Evolutionary conservation across 2,797 vertebrate genomes (phyloP).

Genomic region (Euthynnus affinis): DNA sequence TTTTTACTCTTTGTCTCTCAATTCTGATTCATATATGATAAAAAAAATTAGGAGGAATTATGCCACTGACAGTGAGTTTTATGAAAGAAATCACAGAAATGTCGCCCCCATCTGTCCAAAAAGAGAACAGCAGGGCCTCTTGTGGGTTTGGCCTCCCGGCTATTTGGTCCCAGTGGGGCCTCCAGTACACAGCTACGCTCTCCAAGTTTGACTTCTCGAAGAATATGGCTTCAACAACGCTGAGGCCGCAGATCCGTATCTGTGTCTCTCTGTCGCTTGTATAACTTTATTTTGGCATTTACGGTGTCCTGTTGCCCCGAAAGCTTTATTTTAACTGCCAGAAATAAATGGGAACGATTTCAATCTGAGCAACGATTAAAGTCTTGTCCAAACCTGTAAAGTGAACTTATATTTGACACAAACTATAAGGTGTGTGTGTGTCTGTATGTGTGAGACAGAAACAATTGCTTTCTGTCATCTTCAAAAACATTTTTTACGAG

Average conservation of each 20-base stretch:
- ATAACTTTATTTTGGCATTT: constrained; percentile 62
- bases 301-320: constrained; percentile 45
- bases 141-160: constrained; percentile 56
- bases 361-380: constrained; percentile 25
- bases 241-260: constrained; percentile 59
- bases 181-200: constrained; percentile 24
- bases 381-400: constrained; percentile 47
- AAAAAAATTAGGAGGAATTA: neutral
- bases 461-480: constrained; percentile 19
- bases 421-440: constrained; percentile 42
- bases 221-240: constrained; percentile 56
- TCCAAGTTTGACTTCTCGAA: constrained; percentile 29
- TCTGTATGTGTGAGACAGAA: constrained; percentile 9
- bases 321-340: constrained; percentile 53
- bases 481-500: constrained; percentile 22
- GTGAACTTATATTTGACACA: constrained; percentile 36
- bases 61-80: neutral
- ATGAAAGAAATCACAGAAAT: constrained; percentile 30
- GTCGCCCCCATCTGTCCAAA: constrained; percentile 60
- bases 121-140: constrained; percentile 31
- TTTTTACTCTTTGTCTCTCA: neutral
- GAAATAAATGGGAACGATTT: constrained; percentile 54
- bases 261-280: constrained; percentile 47
- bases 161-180: constrained; percentile 48
- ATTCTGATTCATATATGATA: neutral